These are phyloP conservation scores for Sorex fumeus DNA, from an alignment of 2,113 vertebrate genomes.

Conservation along the genomic window DNA sequence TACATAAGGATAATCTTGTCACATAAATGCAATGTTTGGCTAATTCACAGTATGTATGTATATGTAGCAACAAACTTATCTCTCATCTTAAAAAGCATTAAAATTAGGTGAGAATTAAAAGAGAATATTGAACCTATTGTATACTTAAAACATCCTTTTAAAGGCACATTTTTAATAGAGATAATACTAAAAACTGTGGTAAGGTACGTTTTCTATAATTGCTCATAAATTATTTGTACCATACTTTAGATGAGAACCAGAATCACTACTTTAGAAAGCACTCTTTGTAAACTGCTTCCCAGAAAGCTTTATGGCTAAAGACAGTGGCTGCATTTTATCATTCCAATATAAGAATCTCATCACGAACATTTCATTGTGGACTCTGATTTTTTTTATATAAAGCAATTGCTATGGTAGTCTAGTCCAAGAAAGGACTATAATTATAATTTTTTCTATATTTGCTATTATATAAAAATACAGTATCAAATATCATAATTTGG, in stretches of 20 bases:
- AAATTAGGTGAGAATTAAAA: no score
- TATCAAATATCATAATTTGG: no score
- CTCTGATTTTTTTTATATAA: not conserved
- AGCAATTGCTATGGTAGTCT: not conserved
- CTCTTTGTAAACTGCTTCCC: not conserved
- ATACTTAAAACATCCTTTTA: no score
- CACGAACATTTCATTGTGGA: not conserved
- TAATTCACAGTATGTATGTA: no score
- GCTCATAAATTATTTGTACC: not conserved
- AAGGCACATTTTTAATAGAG: slow-evolving; percentile 20
- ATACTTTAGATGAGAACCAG: not conserved
- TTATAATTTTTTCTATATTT: no score
- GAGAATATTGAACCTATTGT: no score
- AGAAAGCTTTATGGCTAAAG: slow-evolving; percentile 36
- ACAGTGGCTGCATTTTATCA: not conserved
- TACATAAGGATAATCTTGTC: no score
- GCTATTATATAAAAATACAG: no score
- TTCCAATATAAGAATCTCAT: not conserved
- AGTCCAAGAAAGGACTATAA: not conserved
- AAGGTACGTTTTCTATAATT: not conserved
- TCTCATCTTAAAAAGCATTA: no score
- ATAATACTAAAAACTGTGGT: not conserved
- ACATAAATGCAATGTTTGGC: no score
- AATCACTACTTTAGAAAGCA: not conserved
- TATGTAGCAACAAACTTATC: no score